These are phyloP conservation scores for Drosophila serrata DNA, from an alignment of 1,140 invertebrate species.

Conservation along the genomic window DNA sequence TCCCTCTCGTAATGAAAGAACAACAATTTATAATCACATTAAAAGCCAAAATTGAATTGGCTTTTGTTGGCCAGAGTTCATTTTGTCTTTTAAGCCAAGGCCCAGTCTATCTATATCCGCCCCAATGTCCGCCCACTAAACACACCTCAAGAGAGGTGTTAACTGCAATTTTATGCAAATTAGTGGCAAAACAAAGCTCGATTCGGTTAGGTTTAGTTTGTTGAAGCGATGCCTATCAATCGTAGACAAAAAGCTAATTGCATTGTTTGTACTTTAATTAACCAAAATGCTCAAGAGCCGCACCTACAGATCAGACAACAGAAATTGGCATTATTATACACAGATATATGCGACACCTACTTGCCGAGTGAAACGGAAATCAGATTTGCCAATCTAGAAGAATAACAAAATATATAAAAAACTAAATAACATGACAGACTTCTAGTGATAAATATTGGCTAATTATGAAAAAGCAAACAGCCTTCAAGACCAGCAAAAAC, in stretches of 20 bases:
- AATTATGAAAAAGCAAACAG: constrained; percentile 61
- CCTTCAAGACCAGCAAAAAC: constrained; percentile 36
- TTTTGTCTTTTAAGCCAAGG: constrained; percentile 24
- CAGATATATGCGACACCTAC: constrained; percentile 44
- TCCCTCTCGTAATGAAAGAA: neutral
- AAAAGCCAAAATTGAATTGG: constrained; percentile 25
- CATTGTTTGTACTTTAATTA: constrained; percentile 67
- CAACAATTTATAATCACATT: constrained; percentile 35
- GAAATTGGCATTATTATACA: constrained; percentile 24
- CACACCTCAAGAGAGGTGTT: constrained; percentile 62
- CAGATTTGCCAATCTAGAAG: constrained; percentile 41
- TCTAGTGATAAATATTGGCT: constrained; percentile 66
- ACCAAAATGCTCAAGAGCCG: constrained; percentile 48
- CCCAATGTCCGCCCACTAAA: constrained; percentile 9
- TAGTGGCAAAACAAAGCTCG: constrained; percentile 34
- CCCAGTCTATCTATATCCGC: constrained; percentile 4
- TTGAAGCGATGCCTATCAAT: constrained; percentile 65
- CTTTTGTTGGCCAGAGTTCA: constrained; percentile 23
- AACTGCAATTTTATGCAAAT: constrained; percentile 77
- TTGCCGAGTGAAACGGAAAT: constrained; percentile 35
- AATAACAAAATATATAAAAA: constrained; percentile 22
- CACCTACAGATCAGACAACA: constrained; percentile 41
- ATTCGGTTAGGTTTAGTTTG: constrained; percentile 12
- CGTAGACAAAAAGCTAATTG: constrained; percentile 63
- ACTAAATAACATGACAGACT: constrained; percentile 43